Conservation (phyloP, 2,888 invertebrate genomes). For the Lasioglossum marginatum region DNA sequence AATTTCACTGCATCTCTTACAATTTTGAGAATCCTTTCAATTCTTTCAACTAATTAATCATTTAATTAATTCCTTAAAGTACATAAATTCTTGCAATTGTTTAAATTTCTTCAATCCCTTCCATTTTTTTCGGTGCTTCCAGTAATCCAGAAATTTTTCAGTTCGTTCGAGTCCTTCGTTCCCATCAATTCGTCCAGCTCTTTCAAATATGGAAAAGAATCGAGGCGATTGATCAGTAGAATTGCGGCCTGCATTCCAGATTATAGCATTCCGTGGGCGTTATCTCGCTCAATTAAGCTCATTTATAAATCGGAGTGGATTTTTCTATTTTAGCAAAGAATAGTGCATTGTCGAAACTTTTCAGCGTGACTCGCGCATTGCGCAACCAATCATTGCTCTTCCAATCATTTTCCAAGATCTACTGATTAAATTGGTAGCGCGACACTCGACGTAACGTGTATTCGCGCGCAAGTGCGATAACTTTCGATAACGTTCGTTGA, state of each 20-base stretch:
- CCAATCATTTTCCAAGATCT: not conserved
- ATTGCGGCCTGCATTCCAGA: not conserved
- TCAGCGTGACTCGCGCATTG: not conserved
- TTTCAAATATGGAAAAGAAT: not conserved
- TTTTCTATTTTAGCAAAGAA: not conserved
- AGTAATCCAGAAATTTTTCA: no score
- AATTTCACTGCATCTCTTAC: not conserved
- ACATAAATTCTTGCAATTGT: no score
- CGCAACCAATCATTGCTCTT: not conserved
- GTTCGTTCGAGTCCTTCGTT: no score
- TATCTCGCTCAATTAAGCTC: not conserved
- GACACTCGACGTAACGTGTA: not conserved
- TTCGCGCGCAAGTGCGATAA: not conserved
- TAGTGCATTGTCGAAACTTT: not conserved
- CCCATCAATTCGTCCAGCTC: not conserved
- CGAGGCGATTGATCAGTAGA: not conserved
- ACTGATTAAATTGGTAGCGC: slow-evolving; percentile 3
- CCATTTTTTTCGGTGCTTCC: no score
- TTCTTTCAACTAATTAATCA: no score
- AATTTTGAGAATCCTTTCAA: not conserved
- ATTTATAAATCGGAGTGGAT: not conserved
- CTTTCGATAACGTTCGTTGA: not conserved
- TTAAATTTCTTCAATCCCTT: not conserved
- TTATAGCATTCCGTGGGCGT: not conserved
- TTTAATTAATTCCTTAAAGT: no score